A percentile compares a stretch with the other conserved stretches of the same genome.
These are phyloP conservation scores for Tricholaema leucomelas DNA, from an alignment of 2,113 vertebrate genomes.

Conservation along the genomic window DNA sequence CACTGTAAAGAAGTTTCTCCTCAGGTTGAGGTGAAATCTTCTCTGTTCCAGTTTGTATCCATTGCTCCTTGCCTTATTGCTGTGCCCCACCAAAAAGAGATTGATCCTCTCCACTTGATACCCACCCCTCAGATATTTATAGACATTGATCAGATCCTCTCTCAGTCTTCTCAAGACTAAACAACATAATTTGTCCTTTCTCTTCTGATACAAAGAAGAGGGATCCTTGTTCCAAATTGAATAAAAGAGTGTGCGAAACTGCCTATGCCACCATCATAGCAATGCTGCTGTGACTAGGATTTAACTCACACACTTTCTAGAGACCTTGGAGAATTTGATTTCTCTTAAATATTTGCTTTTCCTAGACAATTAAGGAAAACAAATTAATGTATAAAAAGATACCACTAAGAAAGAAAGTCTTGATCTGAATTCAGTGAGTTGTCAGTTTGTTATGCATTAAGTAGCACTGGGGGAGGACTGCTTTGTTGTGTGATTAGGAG, in stretches of 20 bases:
- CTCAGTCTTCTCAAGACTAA: no score
- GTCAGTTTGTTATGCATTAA: not conserved
- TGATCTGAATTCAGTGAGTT: constrained; percentile 6
- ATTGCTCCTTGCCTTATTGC: no score
- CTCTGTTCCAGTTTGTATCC: no score
- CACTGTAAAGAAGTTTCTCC: no score
- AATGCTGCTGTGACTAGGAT: not conserved
- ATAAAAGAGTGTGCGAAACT: not conserved
- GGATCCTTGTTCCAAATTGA: not conserved
- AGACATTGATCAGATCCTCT: no score
- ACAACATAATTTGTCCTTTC: not conserved
- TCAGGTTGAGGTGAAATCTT: no score
- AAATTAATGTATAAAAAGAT: not conserved
- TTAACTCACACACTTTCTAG: not conserved
- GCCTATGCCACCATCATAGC: not conserved
- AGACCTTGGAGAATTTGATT: not conserved
- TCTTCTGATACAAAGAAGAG: not conserved
- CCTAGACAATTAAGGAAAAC: not conserved
- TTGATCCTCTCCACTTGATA: no score
- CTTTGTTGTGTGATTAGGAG: constrained; percentile 25
- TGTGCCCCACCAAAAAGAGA: no score
- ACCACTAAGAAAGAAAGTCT: not conserved
- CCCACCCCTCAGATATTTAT: no score
- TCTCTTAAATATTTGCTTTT: not conserved
- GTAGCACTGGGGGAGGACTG: not conserved